Conservation (phyloP, 2,888 invertebrate genomes). For the Tiliacea aurago region DNA sequence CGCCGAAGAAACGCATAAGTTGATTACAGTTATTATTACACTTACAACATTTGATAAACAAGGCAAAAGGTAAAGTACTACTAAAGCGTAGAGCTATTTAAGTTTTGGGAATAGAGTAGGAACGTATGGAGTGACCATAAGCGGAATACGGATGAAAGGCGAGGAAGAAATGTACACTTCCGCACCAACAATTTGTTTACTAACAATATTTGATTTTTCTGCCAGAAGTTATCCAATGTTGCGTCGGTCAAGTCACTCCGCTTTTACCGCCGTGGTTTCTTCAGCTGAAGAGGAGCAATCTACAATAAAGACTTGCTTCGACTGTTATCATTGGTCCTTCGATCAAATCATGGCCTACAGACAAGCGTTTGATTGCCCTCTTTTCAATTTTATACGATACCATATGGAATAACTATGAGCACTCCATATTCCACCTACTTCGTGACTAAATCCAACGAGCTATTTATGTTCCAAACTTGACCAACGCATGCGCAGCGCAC, state of each 20-base stretch:
- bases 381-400: not conserved
- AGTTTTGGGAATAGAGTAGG: slow-evolving; percentile 58
- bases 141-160: too few species aligned
- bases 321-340: not conserved
- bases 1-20: slow-evolving; percentile 32
- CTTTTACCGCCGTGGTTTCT: not conserved
- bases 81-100: slow-evolving; percentile 69
- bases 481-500: slow-evolving; percentile 71
- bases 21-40: slow-evolving; percentile 51
- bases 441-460: slow-evolving; percentile 49
- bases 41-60: slow-evolving; percentile 50
- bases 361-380: not conserved
- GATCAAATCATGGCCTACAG: not conserved
- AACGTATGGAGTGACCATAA: not conserved
- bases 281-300: not conserved
- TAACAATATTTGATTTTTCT: not conserved
- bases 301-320: not conserved
- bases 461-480: slow-evolving; percentile 76
- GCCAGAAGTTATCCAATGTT: not conserved
- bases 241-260: not conserved
- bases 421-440: slow-evolving; percentile 21
- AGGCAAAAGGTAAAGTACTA: slow-evolving; percentile 38
- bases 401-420: not conserved
- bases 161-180: not conserved
- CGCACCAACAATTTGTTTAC: too few species aligned